Evolutionary conservation across 2,888 invertebrate genomes (phyloP), one percentile per base, ranked within the genome.

Genomic region (Malacosoma neustria): DNA sequence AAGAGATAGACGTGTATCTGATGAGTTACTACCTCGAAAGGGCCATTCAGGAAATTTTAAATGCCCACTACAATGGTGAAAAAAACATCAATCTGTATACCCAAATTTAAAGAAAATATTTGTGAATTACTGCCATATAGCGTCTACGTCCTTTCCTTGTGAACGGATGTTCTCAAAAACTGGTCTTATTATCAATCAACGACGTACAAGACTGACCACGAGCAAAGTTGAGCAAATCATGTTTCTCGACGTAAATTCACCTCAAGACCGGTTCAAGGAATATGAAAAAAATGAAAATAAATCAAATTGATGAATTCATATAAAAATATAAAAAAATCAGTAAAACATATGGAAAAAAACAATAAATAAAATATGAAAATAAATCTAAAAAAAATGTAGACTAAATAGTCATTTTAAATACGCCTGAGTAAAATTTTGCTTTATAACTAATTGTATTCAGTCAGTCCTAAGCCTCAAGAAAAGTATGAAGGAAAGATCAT

Each of bases 21-120:
- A 48, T 30, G 48, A 47, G 3, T 11, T 47, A 2, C 11, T 49
- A 29, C 47, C 46, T 5, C 22, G 45, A 30, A 44, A 42, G 14
- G 33, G 45, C 29, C 11, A 14, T 6, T 5, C 7, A 5, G 46
- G 49, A 29, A 38, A 35, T 30, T 46, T 36, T 32, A 47, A 32
- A 5, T 39, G 47, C 33, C 49, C 49, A 4, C 29, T 43, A 11
- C 34, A 45, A 34, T 50, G 48, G 48, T 48, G 49, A 48, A 41
- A 37, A 30, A 42, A 42, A 6, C 49, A 48, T 29, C 33, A 35
- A 22, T 33, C 29, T 29, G 34, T 43, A 1, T 49, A 49, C 36
- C 47, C 51, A 11, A 40, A 49, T 38, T 38, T 49, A 37, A 29
- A 29, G 9, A 32, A 46, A 35, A 14, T 46, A 11, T 43, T 35